Base-by-base conservation (phyloP, 2,888 invertebrate genomes). In the Nomada fabriciana region DNA sequence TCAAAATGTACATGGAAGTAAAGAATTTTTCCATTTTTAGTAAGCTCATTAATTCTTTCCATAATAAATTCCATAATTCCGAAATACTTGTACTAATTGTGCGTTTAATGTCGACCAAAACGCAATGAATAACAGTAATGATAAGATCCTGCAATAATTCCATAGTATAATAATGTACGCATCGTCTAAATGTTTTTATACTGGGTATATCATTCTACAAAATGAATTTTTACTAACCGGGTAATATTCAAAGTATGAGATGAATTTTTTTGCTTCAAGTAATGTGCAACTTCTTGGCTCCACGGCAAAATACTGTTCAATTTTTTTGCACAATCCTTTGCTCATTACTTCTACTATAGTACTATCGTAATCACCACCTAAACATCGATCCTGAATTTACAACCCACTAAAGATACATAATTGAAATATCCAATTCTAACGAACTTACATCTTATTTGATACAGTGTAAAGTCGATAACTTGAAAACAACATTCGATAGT, bases 41-140 rank as follows among this genome's bases (percentile, higher is more conserved):
- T 43, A 75, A 83, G 47, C 71, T 57, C 0, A 80, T 63, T 43
- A 93, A 88, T 29, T 80, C 64, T 55, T 87, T 83, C 69, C 82
- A 85, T 43, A 93, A 71, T 43, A 76, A 59, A 47, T 60, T 72
- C 94, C 94, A 93, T 29, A 91, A 77, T 23, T 86, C 82, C 42
- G 61, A 47, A n/a, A 50, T 25, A 25, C 72, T 59, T n/a, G 75
- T 47, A 43, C 23, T 29, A 3, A 15, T 23, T 29, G 71, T 64
- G 9, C 69, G 85, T 81, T 82, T 88, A 20, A 93, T 75, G 53
- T 94, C 92, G 52, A 87, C 85, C 50, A 90, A 80, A 69, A 94
- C 86, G 55, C 90, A 91, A 42, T 90, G 86, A 25, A 89, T 84
- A 29, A 92, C 76, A 75, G 93, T 87, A n/a, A 83, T 79, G 13